phyloP scores from a whole-genome alignment of 2,888 invertebrate genomes.

The Horisme vitalbata region DNA sequence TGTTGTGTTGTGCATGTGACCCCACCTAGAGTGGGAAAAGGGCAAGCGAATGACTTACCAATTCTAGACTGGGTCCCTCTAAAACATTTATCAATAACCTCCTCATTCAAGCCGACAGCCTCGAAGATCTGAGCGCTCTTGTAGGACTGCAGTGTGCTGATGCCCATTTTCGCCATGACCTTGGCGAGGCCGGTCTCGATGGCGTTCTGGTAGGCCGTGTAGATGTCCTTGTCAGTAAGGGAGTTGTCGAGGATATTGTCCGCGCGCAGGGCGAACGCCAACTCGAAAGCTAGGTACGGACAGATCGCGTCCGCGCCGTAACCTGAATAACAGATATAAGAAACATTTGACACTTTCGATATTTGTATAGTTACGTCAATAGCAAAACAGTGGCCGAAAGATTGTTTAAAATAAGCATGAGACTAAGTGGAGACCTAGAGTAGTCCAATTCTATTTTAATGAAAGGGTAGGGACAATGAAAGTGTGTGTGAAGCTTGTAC shows the following conservation, averaged over 20 bases:
- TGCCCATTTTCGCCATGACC: constrained; percentile 99
- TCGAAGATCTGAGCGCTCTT: constrained; percentile 99
- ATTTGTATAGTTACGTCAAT: no score
- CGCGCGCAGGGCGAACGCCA: constrained; percentile 92
- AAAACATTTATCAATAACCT: constrained; percentile 97
- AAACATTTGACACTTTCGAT: neutral
- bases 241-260: constrained; percentile 92
- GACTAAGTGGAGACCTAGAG: no score
- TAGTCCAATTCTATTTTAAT: no score
- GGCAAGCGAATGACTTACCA: constrained; percentile 71
- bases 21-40: no score
- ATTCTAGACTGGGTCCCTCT: constrained; percentile 87
- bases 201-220: constrained; percentile 93
- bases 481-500: no score
- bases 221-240: constrained; percentile 91
- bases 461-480: no score
- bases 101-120: constrained; percentile 96
- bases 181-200: constrained; percentile 90
- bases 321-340: no score
- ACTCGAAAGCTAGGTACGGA: constrained; percentile 97
- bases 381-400: no score
- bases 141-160: constrained; percentile 98
- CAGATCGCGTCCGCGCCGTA: constrained; percentile 99
- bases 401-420: no score
- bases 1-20: no score